Evolutionary conservation across 2,797 vertebrate species (phyloP).

Genomic region (Scyliorhinus canicula): DNA sequence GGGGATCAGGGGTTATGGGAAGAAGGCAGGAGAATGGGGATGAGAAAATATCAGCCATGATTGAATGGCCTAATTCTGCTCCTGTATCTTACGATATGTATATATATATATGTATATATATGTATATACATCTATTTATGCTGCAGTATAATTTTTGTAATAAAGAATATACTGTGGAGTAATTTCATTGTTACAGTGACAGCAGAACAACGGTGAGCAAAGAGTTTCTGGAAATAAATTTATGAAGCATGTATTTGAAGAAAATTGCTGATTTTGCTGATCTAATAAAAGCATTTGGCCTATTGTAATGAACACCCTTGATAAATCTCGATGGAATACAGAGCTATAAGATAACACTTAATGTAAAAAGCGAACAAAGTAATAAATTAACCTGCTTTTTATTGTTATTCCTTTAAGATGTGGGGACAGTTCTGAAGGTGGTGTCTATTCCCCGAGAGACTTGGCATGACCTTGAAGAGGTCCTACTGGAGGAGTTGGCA

Average conservation of each 20-base stretch:
- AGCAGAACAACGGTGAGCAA: neutral
- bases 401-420: slow-evolving; percentile 58
- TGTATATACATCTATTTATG: neutral
- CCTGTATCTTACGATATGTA: too few species aligned
- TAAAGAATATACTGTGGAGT: neutral
- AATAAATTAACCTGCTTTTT: neutral
- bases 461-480: slow-evolving; percentile 96
- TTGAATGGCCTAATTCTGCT: too few species aligned
- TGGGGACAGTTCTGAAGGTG: slow-evolving; percentile 90
- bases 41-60: too few species aligned
- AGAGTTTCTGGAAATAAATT: neutral
- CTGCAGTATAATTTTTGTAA: neutral
- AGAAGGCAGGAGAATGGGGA: too few species aligned
- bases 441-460: slow-evolving; percentile 93
- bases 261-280: neutral
- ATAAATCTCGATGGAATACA: neutral
- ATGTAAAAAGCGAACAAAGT: neutral
- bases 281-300: neutral
- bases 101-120: too few species aligned
- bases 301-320: neutral
- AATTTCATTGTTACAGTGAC: too few species aligned
- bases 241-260: neutral
- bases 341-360: neutral
- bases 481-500: slow-evolving; percentile 93
- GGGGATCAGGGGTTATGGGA: too few species aligned